Percentiles rank a stretch among this genome's conserved stretches.
Evolutionary conservation across 2,797 vertebrate species (phyloP).

Genomic region (Craterocephalus amniculus): DNA sequence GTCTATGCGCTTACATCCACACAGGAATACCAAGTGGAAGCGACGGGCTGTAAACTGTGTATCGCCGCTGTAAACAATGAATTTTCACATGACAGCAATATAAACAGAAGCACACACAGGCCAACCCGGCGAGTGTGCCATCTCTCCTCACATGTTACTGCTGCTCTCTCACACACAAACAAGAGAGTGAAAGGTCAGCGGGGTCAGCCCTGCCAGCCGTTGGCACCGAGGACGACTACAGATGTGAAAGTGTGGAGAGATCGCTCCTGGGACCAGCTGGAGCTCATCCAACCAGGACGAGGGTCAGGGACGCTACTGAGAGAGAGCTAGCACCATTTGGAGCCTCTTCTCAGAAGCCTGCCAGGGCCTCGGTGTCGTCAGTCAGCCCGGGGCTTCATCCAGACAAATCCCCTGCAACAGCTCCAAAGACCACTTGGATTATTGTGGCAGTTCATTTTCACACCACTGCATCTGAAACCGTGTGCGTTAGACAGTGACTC

Average conservation of each 20-base stretch:
- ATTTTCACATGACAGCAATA: conserved; percentile 34
- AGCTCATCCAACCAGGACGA: conserved; percentile 66
- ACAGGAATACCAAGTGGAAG: conserved; percentile 16
- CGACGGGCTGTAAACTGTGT: conserved; percentile 22
- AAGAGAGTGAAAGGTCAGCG: conserved; percentile 19
- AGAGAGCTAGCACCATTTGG: conserved; percentile 49
- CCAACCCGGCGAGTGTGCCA: background rate
- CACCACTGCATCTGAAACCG: conserved; percentile 1
- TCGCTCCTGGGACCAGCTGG: conserved; percentile 59
- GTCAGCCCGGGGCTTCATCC: conserved; percentile 10
- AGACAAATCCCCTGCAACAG: conserved; percentile 13
- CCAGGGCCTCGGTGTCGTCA: conserved; percentile 15
- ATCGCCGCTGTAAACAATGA: conserved; percentile 32
- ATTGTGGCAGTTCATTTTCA: conserved; percentile 16
- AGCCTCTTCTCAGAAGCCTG: conserved; percentile 31
- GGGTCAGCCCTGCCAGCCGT: conserved; percentile 32
- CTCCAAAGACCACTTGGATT: background rate
- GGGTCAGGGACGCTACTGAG: conserved; percentile 58
- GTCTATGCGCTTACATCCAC: conserved; percentile 15
- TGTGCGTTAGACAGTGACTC: background rate
- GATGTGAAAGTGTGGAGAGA: conserved; percentile 58
- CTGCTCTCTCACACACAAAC: conserved; percentile 15
- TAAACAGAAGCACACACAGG: conserved; percentile 9
- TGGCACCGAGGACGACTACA: conserved; percentile 54
- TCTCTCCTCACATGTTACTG: conserved; percentile 19